These are phyloP conservation scores for Mus spicilegus DNA, from an alignment of 2,113 vertebrate species.

Conservation along the genomic window DNA sequence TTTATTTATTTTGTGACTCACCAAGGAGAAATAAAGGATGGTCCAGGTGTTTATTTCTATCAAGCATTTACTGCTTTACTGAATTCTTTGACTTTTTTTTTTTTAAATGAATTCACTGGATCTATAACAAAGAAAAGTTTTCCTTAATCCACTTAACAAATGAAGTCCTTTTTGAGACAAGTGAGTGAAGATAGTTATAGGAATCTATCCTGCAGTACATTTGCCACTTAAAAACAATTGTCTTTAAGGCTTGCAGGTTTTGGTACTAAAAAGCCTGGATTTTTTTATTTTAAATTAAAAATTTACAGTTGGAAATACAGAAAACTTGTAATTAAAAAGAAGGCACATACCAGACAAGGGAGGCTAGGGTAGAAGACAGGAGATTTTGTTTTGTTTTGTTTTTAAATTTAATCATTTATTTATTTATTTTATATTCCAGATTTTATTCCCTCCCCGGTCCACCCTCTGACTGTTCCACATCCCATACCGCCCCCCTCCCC, in stretches of 20 bases:
- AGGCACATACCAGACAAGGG: not conserved
- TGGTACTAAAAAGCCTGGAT: not conserved
- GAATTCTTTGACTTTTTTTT: not conserved
- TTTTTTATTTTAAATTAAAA: constrained; percentile 41
- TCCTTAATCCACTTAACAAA: not conserved
- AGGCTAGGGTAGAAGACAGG: not conserved
- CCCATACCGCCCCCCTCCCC: too few relatives aligned
- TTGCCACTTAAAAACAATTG: not conserved
- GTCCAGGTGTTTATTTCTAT: constrained; percentile 32
- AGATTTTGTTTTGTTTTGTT: not conserved
- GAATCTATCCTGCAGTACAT: not conserved
- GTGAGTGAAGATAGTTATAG: not conserved
- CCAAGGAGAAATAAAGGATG: constrained; percentile 32
- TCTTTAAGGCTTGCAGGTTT: constrained; percentile 20
- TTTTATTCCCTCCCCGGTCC: too few relatives aligned
- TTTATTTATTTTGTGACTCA: not conserved
- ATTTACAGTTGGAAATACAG: constrained; percentile 31
- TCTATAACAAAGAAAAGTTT: constrained; percentile 38
- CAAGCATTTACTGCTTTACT: not conserved
- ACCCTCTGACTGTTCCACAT: too few relatives aligned
- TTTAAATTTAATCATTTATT: too few relatives aligned
- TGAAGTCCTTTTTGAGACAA: constrained; percentile 6
- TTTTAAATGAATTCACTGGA: constrained; percentile 20
- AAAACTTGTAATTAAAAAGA: not conserved
- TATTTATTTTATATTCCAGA: too few relatives aligned